phyloP scores from a whole-genome alignment of 2,797 vertebrate species.

The Macropodus opercularis region DNA sequence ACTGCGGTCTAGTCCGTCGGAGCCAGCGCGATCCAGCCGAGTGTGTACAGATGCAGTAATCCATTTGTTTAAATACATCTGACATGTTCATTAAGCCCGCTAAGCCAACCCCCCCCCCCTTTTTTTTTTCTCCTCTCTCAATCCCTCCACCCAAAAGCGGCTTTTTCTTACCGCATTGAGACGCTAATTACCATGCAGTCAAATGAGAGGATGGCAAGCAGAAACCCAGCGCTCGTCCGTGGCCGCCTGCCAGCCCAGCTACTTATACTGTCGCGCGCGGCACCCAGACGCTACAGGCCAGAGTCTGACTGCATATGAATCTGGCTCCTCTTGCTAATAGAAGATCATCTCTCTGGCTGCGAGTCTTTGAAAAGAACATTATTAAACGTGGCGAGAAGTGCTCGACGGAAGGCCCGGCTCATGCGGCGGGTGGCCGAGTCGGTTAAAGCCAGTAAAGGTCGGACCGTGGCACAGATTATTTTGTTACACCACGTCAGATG shows the following conservation, averaged over 20 bases:
- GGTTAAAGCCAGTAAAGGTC: not conserved
- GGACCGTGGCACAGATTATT: not conserved
- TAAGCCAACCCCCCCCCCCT: slow-evolving; percentile 73
- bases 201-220: slow-evolving; percentile 76
- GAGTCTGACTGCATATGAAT: slow-evolving; percentile 38
- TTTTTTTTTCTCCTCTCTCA: slow-evolving; percentile 59
- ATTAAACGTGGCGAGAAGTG: slow-evolving; percentile 28
- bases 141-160: slow-evolving; percentile 66
- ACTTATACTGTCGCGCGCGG: slow-evolving; percentile 65
- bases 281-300: slow-evolving; percentile 56
- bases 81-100: slow-evolving; percentile 79
- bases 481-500: slow-evolving; percentile 8
- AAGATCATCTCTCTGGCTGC: slow-evolving; percentile 53
- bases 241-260: slow-evolving; percentile 74
- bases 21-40: slow-evolving; percentile 46
- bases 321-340: slow-evolving; percentile 56
- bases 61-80: slow-evolving; percentile 81
- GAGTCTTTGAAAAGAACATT: slow-evolving; percentile 37
- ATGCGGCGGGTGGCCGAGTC: too few species aligned
- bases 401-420: too few species aligned
- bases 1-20: slow-evolving; percentile 56
- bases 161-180: slow-evolving; percentile 71
- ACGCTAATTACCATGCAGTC: slow-evolving; percentile 76
- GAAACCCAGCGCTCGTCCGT: slow-evolving; percentile 62
- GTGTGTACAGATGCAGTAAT: slow-evolving; percentile 74